Evolutionary conservation across 2,113 vertebrate genomes (phyloP), one percentile per base, ranked within the genome.

Genomic region (Gallinago media): DNA sequence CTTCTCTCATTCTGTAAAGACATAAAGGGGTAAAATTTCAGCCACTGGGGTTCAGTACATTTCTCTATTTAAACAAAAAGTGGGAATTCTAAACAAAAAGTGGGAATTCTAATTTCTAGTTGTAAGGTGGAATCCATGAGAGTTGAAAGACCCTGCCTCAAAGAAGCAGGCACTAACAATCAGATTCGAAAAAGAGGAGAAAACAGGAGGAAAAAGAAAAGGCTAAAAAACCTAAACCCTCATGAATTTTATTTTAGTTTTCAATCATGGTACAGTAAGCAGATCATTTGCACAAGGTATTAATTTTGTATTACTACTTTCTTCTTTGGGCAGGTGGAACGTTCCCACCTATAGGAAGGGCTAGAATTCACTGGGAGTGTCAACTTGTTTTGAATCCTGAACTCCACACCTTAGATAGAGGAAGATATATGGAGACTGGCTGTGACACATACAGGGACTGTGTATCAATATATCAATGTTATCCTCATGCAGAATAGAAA

Each of bases 201-300:
- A 2, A 17, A 8, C 3, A 6, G 16, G 3, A 6, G 32, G 8
- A 18, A 46, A 56, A 26, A 6, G 14, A 67, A 3, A 19, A 50
- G 13, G 4, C 4, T 4, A 32, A 74, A 86, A 86, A 0, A 0
- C 1, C 4, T 6, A 50, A 66, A 58, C 2, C 9, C 8, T 38
- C 6, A 20, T 1, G 0, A 29, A 32, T 44, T 68, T 66, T 58
- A 47, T 78, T 83, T 83, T 44, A 67, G 17, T 34, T 92, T 88
- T 66, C 40, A 68, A 67, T n/a, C 1, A 1, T 38, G 18, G 29
- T 34, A 31, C 2, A 44, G 25, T 38, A 83, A 61, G 10, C 8
- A 76, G 15, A 83, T 68, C 67, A n/a, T 55, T 94, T 92, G 26
- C 17, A 22, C 17, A 62, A 38, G 4, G 2, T 52, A 6, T 34